Evolutionary conservation across 2,888 invertebrate species (phyloP), one percentile per base, ranked within the genome.

Genomic region (Drosophila demipolita): DNA sequence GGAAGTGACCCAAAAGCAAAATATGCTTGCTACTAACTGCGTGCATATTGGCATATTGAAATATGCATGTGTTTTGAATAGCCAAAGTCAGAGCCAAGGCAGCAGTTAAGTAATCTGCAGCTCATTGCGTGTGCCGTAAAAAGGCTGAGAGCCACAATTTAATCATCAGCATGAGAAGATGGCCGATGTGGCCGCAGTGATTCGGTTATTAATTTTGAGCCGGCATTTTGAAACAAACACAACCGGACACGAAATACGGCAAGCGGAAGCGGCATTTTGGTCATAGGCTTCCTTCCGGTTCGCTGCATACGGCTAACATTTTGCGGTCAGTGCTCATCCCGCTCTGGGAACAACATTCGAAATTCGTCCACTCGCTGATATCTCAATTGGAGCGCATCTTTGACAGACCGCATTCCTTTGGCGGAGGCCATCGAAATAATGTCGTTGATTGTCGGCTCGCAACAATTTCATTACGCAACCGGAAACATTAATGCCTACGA

Each of bases 1-100:
- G 83, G 87, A 87, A 72, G 52, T 78, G 71, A 77, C 76, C 84
- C 88, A 89, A 89, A 82, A 87, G 73, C 89, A 60, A 89, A 85
- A 89, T 86, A 86, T 86, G 89, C 88, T 88, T 79, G 75, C 90
- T 87, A 87, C 26, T n/a, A 75, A 55, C 42, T 66, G 59, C 58
- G 52, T 62, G 64, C 66, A 66, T n/a, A n/a, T n/a, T 66, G 58
- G 68, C 64, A 32, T 67, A 82, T 84, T 89, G 55, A 85, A 87
- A 85, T 85, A 89, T 89, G 90, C 85, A 89, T 89, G 67, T 72
- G 87, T 74, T 66, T 60, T 54, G 40, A 50, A 60, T 55, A 61
- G 57, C 74, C 35, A 45, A 45, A 65, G 53, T 38, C 55, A 63
- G 32, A 42, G 65, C 26, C 57, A 61, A 50, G 66, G 55, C 36